Percentiles rank a stretch among this genome's conserved stretches.
Evolutionary conservation across 2,888 invertebrate genomes (phyloP).

Genomic region (Dolomedes plantarius): DNA sequence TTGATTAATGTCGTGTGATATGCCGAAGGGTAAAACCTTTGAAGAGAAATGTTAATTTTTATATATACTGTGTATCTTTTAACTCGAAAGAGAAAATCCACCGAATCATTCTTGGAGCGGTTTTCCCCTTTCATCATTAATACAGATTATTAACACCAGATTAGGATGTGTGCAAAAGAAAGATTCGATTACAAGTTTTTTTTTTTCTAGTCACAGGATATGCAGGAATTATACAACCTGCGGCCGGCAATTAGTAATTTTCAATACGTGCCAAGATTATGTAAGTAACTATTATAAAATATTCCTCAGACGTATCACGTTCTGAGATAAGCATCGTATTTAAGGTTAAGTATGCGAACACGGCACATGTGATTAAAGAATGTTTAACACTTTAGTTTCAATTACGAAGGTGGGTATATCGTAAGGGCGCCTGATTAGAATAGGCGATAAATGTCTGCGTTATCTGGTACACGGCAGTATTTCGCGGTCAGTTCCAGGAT

Average conservation of each 20-base stretch:
- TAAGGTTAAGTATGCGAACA: not conserved
- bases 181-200: no score
- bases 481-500: not conserved
- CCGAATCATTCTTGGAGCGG: no score
- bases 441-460: not conserved
- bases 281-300: not conserved
- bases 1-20: no score
- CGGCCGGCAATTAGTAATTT: not conserved
- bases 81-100: no score
- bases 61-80: no score
- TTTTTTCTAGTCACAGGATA: no score
- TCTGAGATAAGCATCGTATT: not conserved
- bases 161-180: no score
- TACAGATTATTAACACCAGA: no score
- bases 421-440: not conserved
- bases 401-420: not conserved
- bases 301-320: not conserved
- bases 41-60: no score
- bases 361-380: not conserved
- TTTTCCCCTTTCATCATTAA: no score
- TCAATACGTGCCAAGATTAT: not conserved
- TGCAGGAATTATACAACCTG: not conserved
- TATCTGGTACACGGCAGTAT: not conserved
- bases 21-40: no score
- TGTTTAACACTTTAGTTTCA: not conserved